Conservation (phyloP, 1,140 invertebrate genomes). For the Proctacanthus coquilletti region DNA sequence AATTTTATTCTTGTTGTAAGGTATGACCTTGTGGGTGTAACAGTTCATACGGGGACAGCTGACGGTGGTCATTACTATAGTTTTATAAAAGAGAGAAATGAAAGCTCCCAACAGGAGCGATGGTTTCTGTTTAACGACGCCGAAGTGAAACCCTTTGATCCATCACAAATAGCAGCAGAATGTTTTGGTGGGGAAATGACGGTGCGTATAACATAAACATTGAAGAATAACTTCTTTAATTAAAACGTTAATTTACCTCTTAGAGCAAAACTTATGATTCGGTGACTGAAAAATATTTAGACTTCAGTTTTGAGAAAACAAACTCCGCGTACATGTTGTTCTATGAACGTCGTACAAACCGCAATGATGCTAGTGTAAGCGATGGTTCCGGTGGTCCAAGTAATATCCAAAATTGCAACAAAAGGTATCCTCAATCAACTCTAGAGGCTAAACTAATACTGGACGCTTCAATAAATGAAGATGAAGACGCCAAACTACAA, state of each 20-base stretch:
- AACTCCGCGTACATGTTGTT: conserved; percentile 97
- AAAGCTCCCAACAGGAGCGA: conserved; percentile 53
- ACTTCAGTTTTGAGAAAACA: conserved; percentile 93
- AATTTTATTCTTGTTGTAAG: conserved; percentile 41
- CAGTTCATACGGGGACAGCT: conserved; percentile 90
- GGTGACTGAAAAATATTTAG: conserved; percentile 91
- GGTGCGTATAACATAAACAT: conserved; percentile 33
- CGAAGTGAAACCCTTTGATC: conserved; percentile 90
- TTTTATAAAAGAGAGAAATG: conserved; percentile 76
- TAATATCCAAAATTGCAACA: too few species aligned
- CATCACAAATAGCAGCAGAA: conserved; percentile 81
- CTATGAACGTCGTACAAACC: conserved; percentile 56
- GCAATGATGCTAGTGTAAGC: background rate
- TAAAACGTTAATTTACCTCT: conserved; percentile 19
- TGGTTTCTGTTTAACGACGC: conserved; percentile 94
- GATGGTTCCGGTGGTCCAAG: conserved; percentile 2
- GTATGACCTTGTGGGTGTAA: conserved; percentile 89
- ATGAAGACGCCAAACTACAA: background rate
- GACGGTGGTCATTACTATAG: conserved; percentile 95
- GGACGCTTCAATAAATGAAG: background rate
- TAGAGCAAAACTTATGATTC: conserved; percentile 93
- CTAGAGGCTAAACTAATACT: too few species aligned
- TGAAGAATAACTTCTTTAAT: conserved; percentile 7
- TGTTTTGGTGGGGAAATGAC: conserved; percentile 97
- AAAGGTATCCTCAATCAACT: too few species aligned